Percentiles rank a stretch among this genome's conserved stretches.
These are phyloP conservation scores for Petrolisthes cinctipes DNA, from an alignment of 2,888 invertebrate species.

Conservation along the genomic window DNA sequence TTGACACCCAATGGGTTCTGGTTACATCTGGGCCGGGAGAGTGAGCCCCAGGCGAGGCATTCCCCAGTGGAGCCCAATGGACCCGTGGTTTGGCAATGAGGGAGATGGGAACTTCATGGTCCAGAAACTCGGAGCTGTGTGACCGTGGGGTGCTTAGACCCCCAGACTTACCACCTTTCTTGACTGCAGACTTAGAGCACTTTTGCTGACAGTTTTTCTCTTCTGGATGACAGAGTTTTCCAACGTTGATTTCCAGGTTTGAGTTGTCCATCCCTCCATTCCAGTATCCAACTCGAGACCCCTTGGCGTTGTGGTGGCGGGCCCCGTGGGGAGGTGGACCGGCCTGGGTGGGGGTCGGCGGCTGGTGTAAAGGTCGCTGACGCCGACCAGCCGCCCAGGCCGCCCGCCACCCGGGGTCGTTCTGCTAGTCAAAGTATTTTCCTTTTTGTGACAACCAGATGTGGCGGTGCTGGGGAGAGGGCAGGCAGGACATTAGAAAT, in stretches of 20 bases:
- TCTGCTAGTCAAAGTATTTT: slow-evolving; percentile 49
- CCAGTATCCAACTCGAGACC: not conserved
- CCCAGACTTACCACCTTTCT: not conserved
- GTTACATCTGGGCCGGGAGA: not conserved
- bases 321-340: slow-evolving; percentile 5
- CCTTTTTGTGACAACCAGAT: slow-evolving; percentile 58
- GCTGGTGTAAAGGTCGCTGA: slow-evolving; percentile 16
- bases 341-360: slow-evolving; percentile 8
- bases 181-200: not conserved
- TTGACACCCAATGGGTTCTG: not conserved
- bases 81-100: slow-evolving; percentile 23
- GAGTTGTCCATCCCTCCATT: not conserved
- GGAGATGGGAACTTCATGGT: slow-evolving; percentile 1
- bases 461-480: slow-evolving; percentile 50
- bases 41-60: slow-evolving; percentile 17
- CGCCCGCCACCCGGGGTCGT: slow-evolving; percentile 33
- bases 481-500: not conserved
- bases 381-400: slow-evolving; percentile 13
- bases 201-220: not conserved
- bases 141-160: slow-evolving; percentile 1
- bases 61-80: slow-evolving; percentile 7
- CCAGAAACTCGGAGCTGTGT: slow-evolving; percentile 1
- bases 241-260: not conserved
- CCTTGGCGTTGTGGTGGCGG: not conserved
- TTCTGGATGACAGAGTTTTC: not conserved